Evolutionary conservation across 2,888 invertebrate species (phyloP).

Genomic region (Thymelicus sylvestris): DNA sequence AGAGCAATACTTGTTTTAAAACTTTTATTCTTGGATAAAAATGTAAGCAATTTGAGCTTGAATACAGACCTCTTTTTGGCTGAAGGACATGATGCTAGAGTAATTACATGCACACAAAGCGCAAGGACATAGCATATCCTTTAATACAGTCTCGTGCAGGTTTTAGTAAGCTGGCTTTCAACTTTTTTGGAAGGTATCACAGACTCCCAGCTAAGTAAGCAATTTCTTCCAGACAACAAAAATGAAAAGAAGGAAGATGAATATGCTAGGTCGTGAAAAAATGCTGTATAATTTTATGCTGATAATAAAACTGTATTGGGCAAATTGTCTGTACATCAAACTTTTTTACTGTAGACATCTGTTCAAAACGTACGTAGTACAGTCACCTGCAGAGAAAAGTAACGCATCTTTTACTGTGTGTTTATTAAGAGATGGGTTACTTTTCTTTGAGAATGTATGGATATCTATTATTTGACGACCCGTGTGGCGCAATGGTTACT

Average conservation of each 20-base stretch:
- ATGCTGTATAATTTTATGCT: too few relatives aligned
- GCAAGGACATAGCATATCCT: background rate
- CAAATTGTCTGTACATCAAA: too few relatives aligned
- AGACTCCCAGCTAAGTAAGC: constrained; percentile 4
- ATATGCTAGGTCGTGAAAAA: too few relatives aligned
- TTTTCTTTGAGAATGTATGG: too few relatives aligned
- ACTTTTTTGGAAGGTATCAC: background rate
- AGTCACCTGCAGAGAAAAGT: too few relatives aligned
- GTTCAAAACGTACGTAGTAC: too few relatives aligned
- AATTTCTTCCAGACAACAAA: constrained; percentile 3
- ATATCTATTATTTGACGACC: too few relatives aligned
- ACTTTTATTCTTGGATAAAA: constrained; percentile 19
- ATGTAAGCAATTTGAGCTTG: constrained; percentile 32
- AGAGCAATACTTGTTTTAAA: constrained; percentile 12
- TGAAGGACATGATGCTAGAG: constrained; percentile 12
- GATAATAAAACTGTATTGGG: too few relatives aligned
- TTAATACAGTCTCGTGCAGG: constrained; percentile 1
- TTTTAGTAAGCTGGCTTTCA: constrained; percentile 6
- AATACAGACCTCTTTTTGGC: constrained; percentile 19
- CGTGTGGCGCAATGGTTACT: too few relatives aligned
- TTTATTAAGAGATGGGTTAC: too few relatives aligned
- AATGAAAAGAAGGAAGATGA: background rate
- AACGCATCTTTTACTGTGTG: too few relatives aligned
- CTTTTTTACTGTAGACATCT: too few relatives aligned
- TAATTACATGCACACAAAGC: constrained; percentile 18